A percentile compares a stretch with the other conserved stretches of the same genome.
Evolutionary conservation across 2,888 invertebrate genomes (phyloP).

Genomic region (Lordiphosa fenestrarum): DNA sequence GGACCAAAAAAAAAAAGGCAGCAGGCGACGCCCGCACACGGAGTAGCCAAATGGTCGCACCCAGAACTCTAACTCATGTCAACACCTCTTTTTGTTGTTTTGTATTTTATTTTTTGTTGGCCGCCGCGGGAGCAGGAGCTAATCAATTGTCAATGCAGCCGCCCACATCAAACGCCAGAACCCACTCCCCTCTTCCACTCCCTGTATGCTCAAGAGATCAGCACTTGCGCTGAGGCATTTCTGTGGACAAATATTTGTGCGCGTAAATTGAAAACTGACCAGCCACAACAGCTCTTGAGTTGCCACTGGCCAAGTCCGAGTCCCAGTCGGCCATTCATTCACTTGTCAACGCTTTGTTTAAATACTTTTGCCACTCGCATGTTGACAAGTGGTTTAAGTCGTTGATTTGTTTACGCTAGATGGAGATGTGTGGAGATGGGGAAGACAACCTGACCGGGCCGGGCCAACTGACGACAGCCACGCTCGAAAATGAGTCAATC

Average conservation of each 20-base stretch:
- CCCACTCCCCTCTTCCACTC: neutral
- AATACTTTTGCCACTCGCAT: constrained; percentile 72
- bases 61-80: constrained; percentile 42
- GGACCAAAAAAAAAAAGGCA: constrained; percentile 30
- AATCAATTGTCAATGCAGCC: constrained; percentile 73
- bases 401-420: constrained; percentile 70
- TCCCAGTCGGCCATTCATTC: constrained; percentile 52
- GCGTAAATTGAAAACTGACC: constrained; percentile 75
- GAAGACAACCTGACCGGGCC: constrained; percentile 18
- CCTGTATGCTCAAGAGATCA: constrained; percentile 67
- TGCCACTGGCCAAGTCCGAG: constrained; percentile 39
- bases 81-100: constrained; percentile 49
- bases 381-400: constrained; percentile 75
- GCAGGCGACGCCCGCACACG: constrained; percentile 56
- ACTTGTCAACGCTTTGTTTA: constrained; percentile 73
- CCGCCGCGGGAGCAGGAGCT: constrained; percentile 42
- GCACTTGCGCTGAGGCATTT: constrained; percentile 71
- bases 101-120: constrained; percentile 9
- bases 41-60: constrained; percentile 25
- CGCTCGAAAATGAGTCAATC: constrained; percentile 74
- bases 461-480: constrained; percentile 18
- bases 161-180: constrained; percentile 69
- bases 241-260: constrained; percentile 70
- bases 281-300: constrained; percentile 71
- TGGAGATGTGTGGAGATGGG: constrained; percentile 5